These are phyloP conservation scores for Eupithecia abbreviata DNA, from an alignment of 2,888 invertebrate species.

Conservation along the genomic window DNA sequence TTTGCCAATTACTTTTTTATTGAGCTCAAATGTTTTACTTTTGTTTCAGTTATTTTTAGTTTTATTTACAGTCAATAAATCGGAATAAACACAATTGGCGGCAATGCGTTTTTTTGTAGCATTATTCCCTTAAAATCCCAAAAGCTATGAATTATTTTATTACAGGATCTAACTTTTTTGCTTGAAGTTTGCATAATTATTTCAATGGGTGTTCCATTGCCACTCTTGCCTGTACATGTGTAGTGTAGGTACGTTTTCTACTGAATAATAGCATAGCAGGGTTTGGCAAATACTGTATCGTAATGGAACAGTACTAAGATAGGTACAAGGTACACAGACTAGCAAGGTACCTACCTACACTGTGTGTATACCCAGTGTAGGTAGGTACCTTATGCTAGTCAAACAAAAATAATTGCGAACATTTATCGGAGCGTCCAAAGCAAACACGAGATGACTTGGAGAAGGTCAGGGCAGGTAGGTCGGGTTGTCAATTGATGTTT, in stretches of 20 bases:
- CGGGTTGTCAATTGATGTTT: constrained; percentile 66
- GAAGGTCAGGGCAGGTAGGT: constrained; percentile 64
- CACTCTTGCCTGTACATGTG: background rate
- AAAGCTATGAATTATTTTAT: background rate
- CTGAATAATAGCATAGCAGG: background rate
- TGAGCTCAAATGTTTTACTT: background rate
- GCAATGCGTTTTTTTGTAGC: background rate
- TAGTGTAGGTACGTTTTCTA: background rate
- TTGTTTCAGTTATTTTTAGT: background rate
- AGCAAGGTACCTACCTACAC: too few relatives aligned
- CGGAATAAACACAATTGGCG: background rate
- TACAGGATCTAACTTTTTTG: background rate
- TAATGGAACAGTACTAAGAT: background rate
- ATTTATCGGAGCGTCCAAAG: constrained; percentile 41
- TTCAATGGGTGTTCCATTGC: background rate
- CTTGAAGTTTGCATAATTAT: background rate
- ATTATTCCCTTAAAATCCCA: background rate
- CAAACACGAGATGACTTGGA: constrained; percentile 51
- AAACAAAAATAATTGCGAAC: constrained; percentile 10
- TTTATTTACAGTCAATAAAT: background rate
- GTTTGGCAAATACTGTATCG: background rate
- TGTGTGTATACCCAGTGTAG: too few relatives aligned
- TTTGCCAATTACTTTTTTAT: background rate
- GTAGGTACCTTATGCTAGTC: background rate
- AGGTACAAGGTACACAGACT: too few relatives aligned